Evolutionary conservation across 2,888 invertebrate genomes (phyloP).

Genomic region (Piscicola geometra): DNA sequence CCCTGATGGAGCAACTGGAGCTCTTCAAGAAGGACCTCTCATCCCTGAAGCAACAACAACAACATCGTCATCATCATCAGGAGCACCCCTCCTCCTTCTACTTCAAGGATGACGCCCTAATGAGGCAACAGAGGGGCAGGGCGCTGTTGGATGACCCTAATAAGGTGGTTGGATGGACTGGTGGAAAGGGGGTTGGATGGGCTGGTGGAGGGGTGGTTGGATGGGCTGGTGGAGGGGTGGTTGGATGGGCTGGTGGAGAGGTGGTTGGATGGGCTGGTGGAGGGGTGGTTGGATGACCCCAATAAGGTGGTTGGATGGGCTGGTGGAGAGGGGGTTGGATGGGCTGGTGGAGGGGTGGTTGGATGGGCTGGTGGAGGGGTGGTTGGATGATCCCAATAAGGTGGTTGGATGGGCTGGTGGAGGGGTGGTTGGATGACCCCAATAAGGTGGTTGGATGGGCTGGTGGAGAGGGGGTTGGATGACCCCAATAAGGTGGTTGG

Average conservation of each 20-base stretch:
- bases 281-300: background rate
- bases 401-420: constrained; percentile 42
- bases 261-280: background rate
- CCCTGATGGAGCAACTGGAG: constrained; percentile 34
- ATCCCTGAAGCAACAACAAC: constrained; percentile 30
- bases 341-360: no score
- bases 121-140: constrained; percentile 50
- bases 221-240: no score
- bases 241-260: background rate
- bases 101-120: constrained; percentile 37
- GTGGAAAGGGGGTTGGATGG: background rate
- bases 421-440: background rate
- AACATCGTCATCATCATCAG: background rate
- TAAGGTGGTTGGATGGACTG: constrained; percentile 47
- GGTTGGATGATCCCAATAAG: constrained; percentile 52
- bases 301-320: no score
- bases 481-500: background rate
- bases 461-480: no score
- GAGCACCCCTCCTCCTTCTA: background rate
- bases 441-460: no score
- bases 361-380: constrained; percentile 39
- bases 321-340: no score
- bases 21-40: constrained; percentile 31
- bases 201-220: background rate
- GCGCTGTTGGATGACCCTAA: constrained; percentile 52